phyloP scores from a whole-genome alignment of 30 jellyfish, hydroid and myxozoan genomes.

The Aurelia aurita complex sp. Pacific region DNA sequence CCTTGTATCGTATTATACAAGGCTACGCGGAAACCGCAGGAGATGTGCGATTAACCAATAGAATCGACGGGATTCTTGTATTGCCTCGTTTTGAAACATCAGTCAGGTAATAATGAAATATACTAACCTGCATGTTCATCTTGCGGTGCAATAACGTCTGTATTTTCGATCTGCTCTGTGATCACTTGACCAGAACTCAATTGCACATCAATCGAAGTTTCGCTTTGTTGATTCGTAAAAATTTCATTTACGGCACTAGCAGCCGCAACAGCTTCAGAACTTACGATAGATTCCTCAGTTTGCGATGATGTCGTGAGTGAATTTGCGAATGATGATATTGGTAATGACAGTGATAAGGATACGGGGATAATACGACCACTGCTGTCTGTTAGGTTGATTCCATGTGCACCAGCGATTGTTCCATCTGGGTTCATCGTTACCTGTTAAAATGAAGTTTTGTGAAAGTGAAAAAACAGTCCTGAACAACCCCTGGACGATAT shows the following conservation, averaged over 20 bases:
- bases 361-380: conserved; percentile 95
- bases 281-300: conserved; percentile 51
- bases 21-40: too few species aligned
- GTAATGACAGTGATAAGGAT: conserved; percentile 79
- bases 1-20: too few species aligned
- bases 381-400: conserved; percentile 89
- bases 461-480: too few species aligned
- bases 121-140: conserved; percentile 40
- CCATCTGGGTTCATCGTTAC: conserved; percentile 99
- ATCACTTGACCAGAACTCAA: conserved; percentile 50
- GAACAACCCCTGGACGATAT: too few species aligned
- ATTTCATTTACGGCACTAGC: conserved; percentile 75
- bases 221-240: conserved; percentile 34
- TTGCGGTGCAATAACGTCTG: conserved; percentile 30
- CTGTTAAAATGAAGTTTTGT: conserved; percentile 20
- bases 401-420: conserved; percentile 98
- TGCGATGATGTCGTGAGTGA: conserved; percentile 49
- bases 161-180: conserved; percentile 47
- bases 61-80: too few species aligned
- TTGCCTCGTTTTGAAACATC: too few species aligned
- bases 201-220: conserved; percentile 31
- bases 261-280: conserved; percentile 76
- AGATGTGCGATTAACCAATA: too few species aligned
- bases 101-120: not conserved
- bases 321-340: conserved; percentile 75